A percentile compares a stretch with the other conserved stretches of the same genome.
Evolutionary conservation across 2,888 invertebrate genomes (phyloP).

Genomic region (Hirtodrosophila alboralis): DNA sequence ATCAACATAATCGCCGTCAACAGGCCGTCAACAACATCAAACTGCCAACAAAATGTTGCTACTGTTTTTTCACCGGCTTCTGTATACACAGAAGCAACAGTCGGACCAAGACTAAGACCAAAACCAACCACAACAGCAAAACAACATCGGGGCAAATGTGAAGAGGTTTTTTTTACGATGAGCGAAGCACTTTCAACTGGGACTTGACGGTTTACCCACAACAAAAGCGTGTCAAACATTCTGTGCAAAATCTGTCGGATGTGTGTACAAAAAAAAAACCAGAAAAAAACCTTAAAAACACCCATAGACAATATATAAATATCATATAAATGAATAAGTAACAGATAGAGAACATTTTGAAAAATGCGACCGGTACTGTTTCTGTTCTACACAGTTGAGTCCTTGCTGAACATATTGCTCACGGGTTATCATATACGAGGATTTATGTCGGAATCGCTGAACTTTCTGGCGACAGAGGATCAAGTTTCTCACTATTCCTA

Average conservation of each 20-base stretch:
- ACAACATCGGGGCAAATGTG: conserved; percentile 55
- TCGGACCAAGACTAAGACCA: conserved; percentile 19
- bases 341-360: not conserved
- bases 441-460: conserved; percentile 12
- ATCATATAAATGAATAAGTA: conserved; percentile 5
- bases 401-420: conserved; percentile 24
- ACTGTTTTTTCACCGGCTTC: conserved; percentile 66
- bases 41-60: conserved; percentile 75
- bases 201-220: conserved; percentile 35
- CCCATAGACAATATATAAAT: not conserved
- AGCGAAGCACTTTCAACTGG: conserved; percentile 62
- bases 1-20: conserved; percentile 79
- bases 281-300: no score
- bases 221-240: conserved; percentile 70
- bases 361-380: conserved; percentile 43
- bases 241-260: conserved; percentile 45
- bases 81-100: conserved; percentile 39
- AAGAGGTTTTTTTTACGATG: conserved; percentile 67
- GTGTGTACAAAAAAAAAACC: not conserved
- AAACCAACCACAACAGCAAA: conserved; percentile 25
- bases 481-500: conserved; percentile 17
- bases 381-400: conserved; percentile 46
- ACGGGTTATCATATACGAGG: conserved; percentile 35
- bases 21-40: conserved; percentile 78
- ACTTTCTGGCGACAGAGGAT: fast-evolving